Evolutionary conservation across 2,797 vertebrate species (phyloP).

Genomic region (Alectoris magna): DNA sequence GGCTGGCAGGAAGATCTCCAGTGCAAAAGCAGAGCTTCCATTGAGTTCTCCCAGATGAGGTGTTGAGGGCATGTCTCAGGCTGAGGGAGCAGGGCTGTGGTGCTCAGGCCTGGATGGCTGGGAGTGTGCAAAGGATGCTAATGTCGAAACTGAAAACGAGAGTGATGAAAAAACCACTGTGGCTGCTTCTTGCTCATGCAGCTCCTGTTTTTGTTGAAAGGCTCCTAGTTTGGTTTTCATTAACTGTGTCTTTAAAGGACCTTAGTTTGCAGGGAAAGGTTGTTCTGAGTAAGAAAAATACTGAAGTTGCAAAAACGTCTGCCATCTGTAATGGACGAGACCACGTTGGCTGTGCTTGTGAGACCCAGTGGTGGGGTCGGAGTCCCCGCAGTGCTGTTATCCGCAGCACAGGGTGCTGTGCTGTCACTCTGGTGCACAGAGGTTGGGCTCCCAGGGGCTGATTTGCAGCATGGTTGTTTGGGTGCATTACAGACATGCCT

Average conservation of each 20-base stretch:
- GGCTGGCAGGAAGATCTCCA: not conserved
- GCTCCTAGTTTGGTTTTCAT: not conserved
- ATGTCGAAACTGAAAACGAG: not conserved
- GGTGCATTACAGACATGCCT: not conserved
- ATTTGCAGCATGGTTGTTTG: not conserved
- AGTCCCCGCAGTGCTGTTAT: not conserved
- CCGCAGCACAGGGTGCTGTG: rapidly evolving
- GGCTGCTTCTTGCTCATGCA: not conserved
- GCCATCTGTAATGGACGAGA: not conserved
- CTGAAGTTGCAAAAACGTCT: not conserved
- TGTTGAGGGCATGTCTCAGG: not conserved
- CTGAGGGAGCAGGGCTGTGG: not conserved
- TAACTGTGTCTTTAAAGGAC: not conserved
- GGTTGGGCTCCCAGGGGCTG: not conserved
- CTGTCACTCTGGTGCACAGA: too few species aligned
- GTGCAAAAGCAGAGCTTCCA: not conserved
- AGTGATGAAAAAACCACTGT: not conserved
- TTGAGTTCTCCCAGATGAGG: not conserved
- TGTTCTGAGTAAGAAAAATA: not conserved
- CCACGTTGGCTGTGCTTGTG: not conserved
- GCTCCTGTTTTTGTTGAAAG: not conserved
- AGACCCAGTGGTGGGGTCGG: not conserved
- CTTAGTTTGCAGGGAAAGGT: not conserved
- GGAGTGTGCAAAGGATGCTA: not conserved
- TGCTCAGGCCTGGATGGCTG: not conserved